phyloP scores from a whole-genome alignment of 2,113 vertebrate genomes.

The Solenodon paradoxus region DNA sequence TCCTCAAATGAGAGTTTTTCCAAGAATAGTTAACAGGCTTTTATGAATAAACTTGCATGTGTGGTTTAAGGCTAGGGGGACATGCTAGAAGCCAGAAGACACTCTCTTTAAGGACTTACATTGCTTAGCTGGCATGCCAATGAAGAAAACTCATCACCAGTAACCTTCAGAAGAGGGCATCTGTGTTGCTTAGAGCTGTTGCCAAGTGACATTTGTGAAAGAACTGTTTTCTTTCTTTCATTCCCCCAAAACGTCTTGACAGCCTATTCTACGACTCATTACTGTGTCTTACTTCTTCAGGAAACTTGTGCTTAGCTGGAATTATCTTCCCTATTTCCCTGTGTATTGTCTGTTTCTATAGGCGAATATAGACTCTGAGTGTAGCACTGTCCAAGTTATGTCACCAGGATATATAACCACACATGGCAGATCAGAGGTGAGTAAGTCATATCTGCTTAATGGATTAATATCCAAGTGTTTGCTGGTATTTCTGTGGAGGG shows the following conservation, averaged over 20 bases:
- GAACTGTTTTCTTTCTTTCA: slow-evolving; percentile 45
- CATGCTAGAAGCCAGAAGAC: not conserved
- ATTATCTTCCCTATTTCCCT: not conserved
- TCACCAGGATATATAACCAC: no score
- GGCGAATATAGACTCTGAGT: not conserved
- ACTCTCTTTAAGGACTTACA: not conserved
- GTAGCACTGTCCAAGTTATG: rapidly evolving
- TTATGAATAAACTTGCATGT: not conserved
- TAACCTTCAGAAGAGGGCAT: slow-evolving; percentile 53
- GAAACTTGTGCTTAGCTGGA: not conserved
- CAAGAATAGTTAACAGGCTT: not conserved
- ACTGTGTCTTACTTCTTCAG: slow-evolving; percentile 35
- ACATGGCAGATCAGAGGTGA: rapidly evolving
- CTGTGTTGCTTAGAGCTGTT: slow-evolving; percentile 42
- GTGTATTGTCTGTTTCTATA: not conserved
- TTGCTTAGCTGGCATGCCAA: not conserved
- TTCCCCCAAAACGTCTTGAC: slow-evolving; percentile 35
- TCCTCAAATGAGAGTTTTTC: not conserved
- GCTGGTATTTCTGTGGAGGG: not conserved
- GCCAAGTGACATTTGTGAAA: slow-evolving; percentile 53
- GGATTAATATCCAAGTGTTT: not conserved
- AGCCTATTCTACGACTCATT: slow-evolving; percentile 3
- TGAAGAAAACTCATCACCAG: not conserved
- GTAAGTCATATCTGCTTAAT: not conserved
- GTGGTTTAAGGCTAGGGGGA: rapidly evolving